Conservation (phyloP, 2,797 vertebrate species). For the Gallinago stenura region DNA sequence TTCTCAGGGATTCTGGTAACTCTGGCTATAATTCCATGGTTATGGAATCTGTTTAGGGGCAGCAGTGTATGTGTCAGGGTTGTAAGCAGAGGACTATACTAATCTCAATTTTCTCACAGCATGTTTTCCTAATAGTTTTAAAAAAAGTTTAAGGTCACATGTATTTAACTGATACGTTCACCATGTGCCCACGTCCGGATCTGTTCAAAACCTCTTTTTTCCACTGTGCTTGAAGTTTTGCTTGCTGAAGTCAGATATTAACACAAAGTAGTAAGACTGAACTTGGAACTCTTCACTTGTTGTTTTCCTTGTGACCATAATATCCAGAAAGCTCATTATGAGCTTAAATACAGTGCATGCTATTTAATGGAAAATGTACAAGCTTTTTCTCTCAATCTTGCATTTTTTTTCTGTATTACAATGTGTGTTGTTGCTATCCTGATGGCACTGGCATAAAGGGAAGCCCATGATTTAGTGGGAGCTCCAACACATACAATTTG, state of each 20-base stretch:
- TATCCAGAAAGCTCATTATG: neutral
- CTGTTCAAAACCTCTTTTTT: neutral
- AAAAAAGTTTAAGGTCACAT: neutral
- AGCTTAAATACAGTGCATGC: neutral
- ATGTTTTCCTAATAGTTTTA: neutral
- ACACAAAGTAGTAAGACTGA: neutral
- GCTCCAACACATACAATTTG: fast-evolving
- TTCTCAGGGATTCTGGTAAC: neutral
- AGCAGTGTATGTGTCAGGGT: neutral
- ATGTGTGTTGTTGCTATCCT: neutral
- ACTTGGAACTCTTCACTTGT: neutral
- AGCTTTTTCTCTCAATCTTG: neutral
- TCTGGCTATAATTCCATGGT: neutral
- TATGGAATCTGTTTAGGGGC: neutral
- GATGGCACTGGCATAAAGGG: neutral
- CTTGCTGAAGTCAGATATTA: neutral
- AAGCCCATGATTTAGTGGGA: neutral
- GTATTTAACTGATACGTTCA: neutral
- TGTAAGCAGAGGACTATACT: neutral
- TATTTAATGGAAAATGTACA: neutral
- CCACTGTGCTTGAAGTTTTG: neutral
- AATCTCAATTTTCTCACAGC: neutral
- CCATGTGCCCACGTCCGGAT: neutral
- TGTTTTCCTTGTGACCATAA: neutral
- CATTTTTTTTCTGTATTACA: neutral